Base-by-base conservation (phyloP, 2,888 invertebrate genomes). In the Mesopsocus fuscifrons region DNA sequence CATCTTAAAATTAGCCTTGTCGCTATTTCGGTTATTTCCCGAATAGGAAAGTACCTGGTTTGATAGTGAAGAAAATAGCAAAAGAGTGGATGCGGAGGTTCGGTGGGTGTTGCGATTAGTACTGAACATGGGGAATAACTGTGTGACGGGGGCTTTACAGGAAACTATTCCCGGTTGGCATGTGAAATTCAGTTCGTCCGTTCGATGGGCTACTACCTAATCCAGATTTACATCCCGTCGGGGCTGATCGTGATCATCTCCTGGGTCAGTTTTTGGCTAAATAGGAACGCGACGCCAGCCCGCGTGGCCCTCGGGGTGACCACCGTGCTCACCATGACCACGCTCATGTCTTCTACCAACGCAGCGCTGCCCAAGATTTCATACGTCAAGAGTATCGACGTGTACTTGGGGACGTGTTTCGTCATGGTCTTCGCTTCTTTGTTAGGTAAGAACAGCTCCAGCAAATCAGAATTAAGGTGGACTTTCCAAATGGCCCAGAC, bases 341-440 rank as follows among this genome's bases (percentile, higher is more conserved):
- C 92, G 52, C 77, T 91, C 55, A 91, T 92, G 89, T 89, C 89
- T 55, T 89, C 88, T 56, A 91, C 89, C 54, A 91, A 91, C 63
- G 88, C 89, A 53, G 88, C 88, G 55, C 74, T 98, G 64, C 97
- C 97, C 55, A 91, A 97, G 71, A 92, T 94, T 60, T 91, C 91
- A 51, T 94, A 94, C 68, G 89, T 94, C 65, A 94, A 94, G 66
- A 88, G 88, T 55, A 94, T 94, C 64, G 94, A 94, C 67, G 91
- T 94, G 56, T 94, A 91, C 67, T 70, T 92, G 67, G 91, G 91
- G 58, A 92, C 91, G 58, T 92, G 91, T 70, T 94, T 94, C 83
- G 88, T 94, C 62, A 94, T 94, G 92, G 94, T 94, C 61, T 94
- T 94, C 72, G 92, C 92, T 56, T 91, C 91, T 64, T 71, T 95